Conservation (phyloP, 2,113 vertebrate species). For the Speoplatyrhinus poulsoni region DNA sequence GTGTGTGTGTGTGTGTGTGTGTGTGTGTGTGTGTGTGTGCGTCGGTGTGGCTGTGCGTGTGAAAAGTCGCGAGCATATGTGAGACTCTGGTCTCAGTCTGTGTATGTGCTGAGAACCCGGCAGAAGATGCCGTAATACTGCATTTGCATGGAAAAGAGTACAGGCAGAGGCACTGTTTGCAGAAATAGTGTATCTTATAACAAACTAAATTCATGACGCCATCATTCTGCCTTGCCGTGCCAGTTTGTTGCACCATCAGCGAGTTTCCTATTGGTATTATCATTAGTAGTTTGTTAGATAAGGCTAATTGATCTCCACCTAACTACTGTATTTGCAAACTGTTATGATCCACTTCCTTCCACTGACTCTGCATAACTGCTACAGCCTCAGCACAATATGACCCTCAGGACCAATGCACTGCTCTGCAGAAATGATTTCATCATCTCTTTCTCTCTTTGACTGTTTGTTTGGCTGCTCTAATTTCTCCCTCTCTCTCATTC, state of each 20-base stretch:
- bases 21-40: not conserved
- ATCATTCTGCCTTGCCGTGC: slow-evolving; percentile 50
- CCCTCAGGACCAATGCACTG: slow-evolving; percentile 55
- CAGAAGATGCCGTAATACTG: slow-evolving; percentile 30
- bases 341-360: slow-evolving; percentile 64
- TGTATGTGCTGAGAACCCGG: slow-evolving; percentile 35
- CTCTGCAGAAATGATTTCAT: slow-evolving; percentile 66
- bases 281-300: slow-evolving; percentile 73
- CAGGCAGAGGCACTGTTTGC: slow-evolving; percentile 20
- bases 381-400: slow-evolving; percentile 68
- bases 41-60: not conserved
- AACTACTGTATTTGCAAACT: slow-evolving; percentile 52
- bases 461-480: slow-evolving; percentile 15
- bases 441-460: slow-evolving; percentile 38
- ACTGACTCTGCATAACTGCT: slow-evolving; percentile 68
- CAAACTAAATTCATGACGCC: slow-evolving; percentile 56
- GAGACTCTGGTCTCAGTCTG: slow-evolving; percentile 10
- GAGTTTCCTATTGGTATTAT: slow-evolving; percentile 55
- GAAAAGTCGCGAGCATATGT: not conserved
- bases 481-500: slow-evolving; percentile 5
- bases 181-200: slow-evolving; percentile 45
- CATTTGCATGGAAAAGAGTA: slow-evolving; percentile 15
- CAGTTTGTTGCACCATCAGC: slow-evolving; percentile 56
- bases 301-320: slow-evolving; percentile 73
- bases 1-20: not conserved